phyloP scores from a whole-genome alignment of 2,113 vertebrate genomes.

The Dicerorhinus sumatrensis region DNA sequence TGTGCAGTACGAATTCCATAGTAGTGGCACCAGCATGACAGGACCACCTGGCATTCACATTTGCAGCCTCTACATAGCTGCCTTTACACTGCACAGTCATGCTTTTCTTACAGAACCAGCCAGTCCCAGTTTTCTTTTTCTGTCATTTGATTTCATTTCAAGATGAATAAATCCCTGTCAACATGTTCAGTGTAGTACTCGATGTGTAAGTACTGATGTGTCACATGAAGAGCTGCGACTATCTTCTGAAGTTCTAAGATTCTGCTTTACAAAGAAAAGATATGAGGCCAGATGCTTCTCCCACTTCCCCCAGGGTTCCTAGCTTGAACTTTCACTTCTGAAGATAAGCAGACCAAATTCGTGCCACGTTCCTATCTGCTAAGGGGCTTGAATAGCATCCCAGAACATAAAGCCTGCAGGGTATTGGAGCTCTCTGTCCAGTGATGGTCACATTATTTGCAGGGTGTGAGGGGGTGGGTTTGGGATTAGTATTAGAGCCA shows the following conservation, averaged over 20 bases:
- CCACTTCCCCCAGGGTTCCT: background rate
- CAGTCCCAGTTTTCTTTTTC: background rate
- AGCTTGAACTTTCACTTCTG: background rate
- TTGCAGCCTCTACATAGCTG: background rate
- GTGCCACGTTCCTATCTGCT: background rate
- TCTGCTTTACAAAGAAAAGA: background rate
- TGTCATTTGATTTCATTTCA: background rate
- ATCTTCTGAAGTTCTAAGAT: background rate
- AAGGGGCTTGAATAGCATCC: background rate
- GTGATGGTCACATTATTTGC: background rate
- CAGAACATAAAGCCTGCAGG: background rate
- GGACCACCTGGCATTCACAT: background rate
- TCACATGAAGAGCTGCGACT: background rate
- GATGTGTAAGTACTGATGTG: background rate
- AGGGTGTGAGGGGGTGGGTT: accelerated
- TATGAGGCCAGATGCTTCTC: background rate
- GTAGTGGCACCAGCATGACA: no score
- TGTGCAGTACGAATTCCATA: background rate
- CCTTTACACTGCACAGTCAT: background rate
- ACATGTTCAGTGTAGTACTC: background rate
- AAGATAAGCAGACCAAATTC: background rate
- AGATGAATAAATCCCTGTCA: background rate
- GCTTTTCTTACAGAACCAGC: background rate
- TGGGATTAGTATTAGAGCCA: background rate
- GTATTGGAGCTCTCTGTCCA: background rate